A percentile compares a stretch with the other conserved stretches of the same genome.
phyloP scores from a whole-genome alignment of 1,140 invertebrate species.

The Drosophila murphyi region DNA sequence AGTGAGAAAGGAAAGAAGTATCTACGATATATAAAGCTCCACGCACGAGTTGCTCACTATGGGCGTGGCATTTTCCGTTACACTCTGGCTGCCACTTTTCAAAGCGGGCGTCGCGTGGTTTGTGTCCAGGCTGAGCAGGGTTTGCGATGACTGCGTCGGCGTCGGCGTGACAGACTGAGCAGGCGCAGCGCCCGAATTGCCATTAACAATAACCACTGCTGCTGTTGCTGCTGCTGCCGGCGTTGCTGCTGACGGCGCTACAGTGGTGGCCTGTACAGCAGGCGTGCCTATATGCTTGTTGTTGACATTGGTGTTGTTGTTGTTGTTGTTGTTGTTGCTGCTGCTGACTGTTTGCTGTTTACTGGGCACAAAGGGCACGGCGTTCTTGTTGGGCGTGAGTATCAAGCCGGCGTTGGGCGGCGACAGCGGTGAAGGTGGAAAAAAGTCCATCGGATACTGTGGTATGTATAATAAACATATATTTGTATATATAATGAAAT shows the following conservation, averaged over 20 bases:
- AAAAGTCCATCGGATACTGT: slow-evolving; percentile 77
- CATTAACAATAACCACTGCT: slow-evolving; percentile 4
- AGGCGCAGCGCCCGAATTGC: slow-evolving; percentile 11
- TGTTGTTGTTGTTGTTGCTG: slow-evolving; percentile 31
- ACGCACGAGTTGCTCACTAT: slow-evolving; percentile 72
- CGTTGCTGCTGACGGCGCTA: neutral
- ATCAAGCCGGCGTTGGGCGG: slow-evolving; percentile 69
- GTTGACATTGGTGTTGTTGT: slow-evolving; percentile 12
- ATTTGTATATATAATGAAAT: neutral
- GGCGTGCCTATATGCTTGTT: slow-evolving; percentile 16
- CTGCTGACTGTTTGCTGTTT: slow-evolving; percentile 56
- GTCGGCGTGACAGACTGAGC: slow-evolving; percentile 17
- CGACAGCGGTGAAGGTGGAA: slow-evolving; percentile 67
- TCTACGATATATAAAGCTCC: slow-evolving; percentile 69
- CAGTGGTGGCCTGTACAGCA: slow-evolving; percentile 14
- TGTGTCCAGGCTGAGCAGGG: slow-evolving; percentile 65
- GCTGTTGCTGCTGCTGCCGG: slow-evolving; percentile 2
- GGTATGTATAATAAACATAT: neutral
- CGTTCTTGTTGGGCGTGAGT: slow-evolving; percentile 65
- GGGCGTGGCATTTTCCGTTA: slow-evolving; percentile 48
- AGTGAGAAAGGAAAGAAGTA: slow-evolving; percentile 1
- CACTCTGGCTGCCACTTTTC: slow-evolving; percentile 47
- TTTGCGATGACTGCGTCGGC: slow-evolving; percentile 35
- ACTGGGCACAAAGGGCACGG: slow-evolving; percentile 68
- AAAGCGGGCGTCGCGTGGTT: slow-evolving; percentile 58